These are phyloP conservation scores for Momotus momota DNA, from an alignment of 2,797 vertebrate genomes.

Conservation along the genomic window DNA sequence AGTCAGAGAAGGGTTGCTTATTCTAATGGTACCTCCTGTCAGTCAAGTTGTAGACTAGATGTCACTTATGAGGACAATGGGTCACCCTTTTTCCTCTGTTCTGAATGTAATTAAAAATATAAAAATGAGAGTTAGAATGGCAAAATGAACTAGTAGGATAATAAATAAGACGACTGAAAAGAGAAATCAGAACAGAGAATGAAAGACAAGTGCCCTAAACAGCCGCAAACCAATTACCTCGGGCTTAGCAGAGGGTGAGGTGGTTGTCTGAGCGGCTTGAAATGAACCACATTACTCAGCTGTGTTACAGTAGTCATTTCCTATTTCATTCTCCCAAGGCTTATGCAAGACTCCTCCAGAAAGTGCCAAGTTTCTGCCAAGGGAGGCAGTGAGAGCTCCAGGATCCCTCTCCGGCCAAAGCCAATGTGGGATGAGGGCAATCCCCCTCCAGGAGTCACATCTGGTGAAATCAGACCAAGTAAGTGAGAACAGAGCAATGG, in stretches of 20 bases:
- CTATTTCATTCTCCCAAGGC: background rate
- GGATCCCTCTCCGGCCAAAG: background rate
- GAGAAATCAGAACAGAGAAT: background rate
- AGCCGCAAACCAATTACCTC: background rate
- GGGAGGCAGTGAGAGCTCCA: background rate
- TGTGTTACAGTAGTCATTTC: background rate
- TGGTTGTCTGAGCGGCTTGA: background rate
- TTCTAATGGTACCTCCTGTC: constrained; percentile 39
- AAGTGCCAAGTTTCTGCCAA: constrained; percentile 24
- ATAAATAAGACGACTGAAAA: background rate
- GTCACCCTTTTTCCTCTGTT: background rate
- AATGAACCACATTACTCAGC: background rate
- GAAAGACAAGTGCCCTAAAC: background rate
- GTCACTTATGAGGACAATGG: background rate
- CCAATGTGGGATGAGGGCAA: background rate
- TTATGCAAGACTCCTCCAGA: background rate
- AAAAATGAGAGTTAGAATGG: background rate
- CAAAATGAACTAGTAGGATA: background rate
- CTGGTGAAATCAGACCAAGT: background rate
- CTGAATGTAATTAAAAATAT: constrained; percentile 25
- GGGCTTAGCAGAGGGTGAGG: background rate
- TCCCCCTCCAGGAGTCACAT: background rate
- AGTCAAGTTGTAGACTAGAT: background rate
- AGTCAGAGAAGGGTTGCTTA: background rate
- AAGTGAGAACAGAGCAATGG: background rate